phyloP scores from a whole-genome alignment of 1,140 invertebrate genomes.

The Mycetomoellerius zeteki region DNA sequence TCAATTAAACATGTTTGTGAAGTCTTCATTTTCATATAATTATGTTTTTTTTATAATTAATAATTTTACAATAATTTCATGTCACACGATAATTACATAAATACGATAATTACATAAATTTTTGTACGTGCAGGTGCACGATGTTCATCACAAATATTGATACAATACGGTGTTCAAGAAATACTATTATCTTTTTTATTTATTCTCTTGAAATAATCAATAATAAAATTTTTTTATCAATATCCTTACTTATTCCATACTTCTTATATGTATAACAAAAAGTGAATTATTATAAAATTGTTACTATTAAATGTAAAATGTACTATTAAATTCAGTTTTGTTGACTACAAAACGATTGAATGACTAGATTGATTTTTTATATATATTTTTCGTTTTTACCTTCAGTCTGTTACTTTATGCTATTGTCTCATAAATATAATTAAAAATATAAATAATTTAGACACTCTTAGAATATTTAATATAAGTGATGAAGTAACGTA shows the following conservation, averaged over 20 bases:
- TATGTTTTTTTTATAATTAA: background rate
- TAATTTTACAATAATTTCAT: slow-evolving; percentile 34
- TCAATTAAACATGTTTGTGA: background rate
- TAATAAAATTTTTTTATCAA: background rate
- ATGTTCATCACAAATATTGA: slow-evolving; percentile 13
- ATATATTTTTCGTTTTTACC: background rate
- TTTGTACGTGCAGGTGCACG: slow-evolving; percentile 23
- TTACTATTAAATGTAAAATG: slow-evolving; percentile 18
- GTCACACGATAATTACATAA: background rate
- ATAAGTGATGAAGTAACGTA: background rate
- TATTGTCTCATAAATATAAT: background rate
- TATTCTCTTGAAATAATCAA: slow-evolving; percentile 13
- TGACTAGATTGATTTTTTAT: background rate
- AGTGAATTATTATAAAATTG: slow-evolving; percentile 7
- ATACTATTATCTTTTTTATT: background rate
- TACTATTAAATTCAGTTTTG: background rate
- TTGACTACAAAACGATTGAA: background rate
- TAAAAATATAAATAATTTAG: background rate
- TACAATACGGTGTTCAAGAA: slow-evolving; percentile 1
- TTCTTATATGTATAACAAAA: background rate
- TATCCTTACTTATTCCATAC: background rate
- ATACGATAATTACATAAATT: background rate
- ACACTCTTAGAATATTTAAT: background rate
- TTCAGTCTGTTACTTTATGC: background rate
- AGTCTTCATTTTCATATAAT: background rate